These are phyloP conservation scores for Bufo bufo DNA, from an alignment of 2,113 vertebrate species.

Conservation along the genomic window DNA sequence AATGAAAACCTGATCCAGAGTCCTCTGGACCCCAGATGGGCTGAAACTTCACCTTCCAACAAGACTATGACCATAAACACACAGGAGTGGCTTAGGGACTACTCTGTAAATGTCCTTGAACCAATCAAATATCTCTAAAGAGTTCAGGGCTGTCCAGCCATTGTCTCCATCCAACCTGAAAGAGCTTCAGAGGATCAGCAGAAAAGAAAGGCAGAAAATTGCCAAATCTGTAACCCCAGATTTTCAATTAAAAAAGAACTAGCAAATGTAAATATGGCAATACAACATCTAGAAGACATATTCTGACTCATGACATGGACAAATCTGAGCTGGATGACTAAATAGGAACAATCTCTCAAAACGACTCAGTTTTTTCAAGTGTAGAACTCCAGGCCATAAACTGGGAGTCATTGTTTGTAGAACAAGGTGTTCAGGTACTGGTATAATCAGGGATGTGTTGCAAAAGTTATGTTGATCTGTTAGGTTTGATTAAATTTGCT, in stretches of 20 bases:
- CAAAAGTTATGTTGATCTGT: neutral
- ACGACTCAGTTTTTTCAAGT: neutral
- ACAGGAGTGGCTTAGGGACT: no score
- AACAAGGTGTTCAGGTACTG: no score
- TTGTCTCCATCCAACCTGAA: no score
- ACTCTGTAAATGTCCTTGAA: no score
- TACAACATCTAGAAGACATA: constrained; percentile 16
- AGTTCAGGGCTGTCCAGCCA: no score
- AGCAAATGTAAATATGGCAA: neutral
- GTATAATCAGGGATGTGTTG: neutral
- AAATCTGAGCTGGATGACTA: neutral
- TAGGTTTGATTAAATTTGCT: neutral
- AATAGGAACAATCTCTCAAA: neutral
- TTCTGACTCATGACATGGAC: constrained; percentile 3
- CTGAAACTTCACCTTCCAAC: no score
- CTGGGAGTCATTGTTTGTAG: neutral
- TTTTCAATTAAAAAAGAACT: neutral
- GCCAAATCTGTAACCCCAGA: neutral
- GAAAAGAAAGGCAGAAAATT: neutral
- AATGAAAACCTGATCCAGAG: no score
- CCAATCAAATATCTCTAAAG: no score
- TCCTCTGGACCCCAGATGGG: no score
- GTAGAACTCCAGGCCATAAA: neutral
- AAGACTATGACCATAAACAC: no score
- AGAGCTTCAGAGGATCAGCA: neutral